phyloP scores from a whole-genome alignment of 2,113 vertebrate species.

The Paraplagusia blochii region DNA sequence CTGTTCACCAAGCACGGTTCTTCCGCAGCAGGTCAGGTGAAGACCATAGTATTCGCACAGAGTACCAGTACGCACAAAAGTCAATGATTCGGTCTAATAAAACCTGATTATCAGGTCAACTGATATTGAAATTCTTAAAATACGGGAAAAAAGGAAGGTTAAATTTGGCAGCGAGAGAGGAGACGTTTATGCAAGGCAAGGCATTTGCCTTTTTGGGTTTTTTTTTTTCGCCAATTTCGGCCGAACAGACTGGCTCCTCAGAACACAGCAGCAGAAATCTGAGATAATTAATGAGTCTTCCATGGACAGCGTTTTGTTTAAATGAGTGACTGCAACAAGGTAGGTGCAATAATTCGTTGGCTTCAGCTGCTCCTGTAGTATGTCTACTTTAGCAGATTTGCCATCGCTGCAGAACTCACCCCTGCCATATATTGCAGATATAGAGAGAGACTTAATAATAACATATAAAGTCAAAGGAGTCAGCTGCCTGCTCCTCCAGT shows the following conservation, averaged over 20 bases:
- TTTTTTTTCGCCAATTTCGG: not conserved
- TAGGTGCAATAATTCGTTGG: conserved; percentile 36
- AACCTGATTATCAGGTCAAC: too few relatives aligned
- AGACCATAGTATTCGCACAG: conserved; percentile 2
- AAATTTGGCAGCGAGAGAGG: conserved; percentile 2
- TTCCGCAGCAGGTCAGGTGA: conserved; percentile 9
- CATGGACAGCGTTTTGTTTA: conserved; percentile 22
- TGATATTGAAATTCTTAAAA: conserved; percentile 2
- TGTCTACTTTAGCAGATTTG: conserved; percentile 15
- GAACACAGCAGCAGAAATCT: conserved; percentile 9
- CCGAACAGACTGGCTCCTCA: conserved; percentile 8
- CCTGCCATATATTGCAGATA: conserved; percentile 2
- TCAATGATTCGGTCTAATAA: too few relatives aligned
- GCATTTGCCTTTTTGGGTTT: not conserved
- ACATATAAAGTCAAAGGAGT: conserved; percentile 5
- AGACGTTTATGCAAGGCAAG: conserved; percentile 3
- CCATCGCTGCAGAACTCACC: conserved; percentile 24
- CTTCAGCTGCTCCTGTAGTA: conserved; percentile 26
- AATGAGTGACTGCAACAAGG: conserved; percentile 28
- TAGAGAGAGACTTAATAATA: conserved; percentile 19
- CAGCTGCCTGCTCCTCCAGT: conserved; percentile 27
- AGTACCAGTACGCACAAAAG: too few relatives aligned
- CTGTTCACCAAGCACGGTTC: too few relatives aligned
- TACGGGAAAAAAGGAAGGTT: conserved; percentile 5
- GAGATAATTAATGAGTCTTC: conserved; percentile 16